Conservation (phyloP, 2,888 invertebrate genomes). For the Dynastes hyllus region DNA sequence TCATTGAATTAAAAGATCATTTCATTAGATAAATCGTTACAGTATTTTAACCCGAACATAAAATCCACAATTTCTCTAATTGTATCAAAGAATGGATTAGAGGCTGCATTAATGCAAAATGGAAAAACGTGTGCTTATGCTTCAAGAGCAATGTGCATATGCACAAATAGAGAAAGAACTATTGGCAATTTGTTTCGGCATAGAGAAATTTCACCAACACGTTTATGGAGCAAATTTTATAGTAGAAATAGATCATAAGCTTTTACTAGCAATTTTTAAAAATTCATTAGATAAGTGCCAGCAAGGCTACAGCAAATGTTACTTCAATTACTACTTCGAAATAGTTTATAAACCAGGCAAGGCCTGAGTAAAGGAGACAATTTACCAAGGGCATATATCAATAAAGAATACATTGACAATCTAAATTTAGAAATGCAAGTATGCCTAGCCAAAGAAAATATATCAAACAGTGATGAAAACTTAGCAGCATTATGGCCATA, state of each 20-base stretch:
- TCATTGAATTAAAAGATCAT: conserved; percentile 23
- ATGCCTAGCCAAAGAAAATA: conserved; percentile 57
- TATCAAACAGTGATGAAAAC: not conserved
- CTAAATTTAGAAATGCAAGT: conserved; percentile 50
- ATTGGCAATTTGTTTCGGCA: conserved; percentile 56
- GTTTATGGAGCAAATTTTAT: conserved; percentile 56
- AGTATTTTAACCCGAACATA: conserved; percentile 48
- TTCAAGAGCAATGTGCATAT: conserved; percentile 59
- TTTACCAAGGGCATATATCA: too few species aligned
- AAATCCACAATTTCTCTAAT: conserved; percentile 57
- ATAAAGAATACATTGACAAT: conserved; percentile 20
- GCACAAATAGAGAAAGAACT: conserved; percentile 62
- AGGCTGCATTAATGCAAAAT: conserved; percentile 58
- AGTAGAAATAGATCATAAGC: conserved; percentile 62
- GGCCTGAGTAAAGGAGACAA: too few species aligned
- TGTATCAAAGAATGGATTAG: conserved; percentile 58
- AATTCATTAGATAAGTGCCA: conserved; percentile 56
- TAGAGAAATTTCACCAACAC: conserved; percentile 58
- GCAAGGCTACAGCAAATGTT: conserved; percentile 56
- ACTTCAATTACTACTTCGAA: conserved; percentile 25
- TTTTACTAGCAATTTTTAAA: conserved; percentile 56
- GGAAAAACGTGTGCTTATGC: conserved; percentile 59
- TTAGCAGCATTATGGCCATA: too few species aligned
- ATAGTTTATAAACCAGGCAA: too few species aligned
- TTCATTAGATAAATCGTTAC: conserved; percentile 6